These are phyloP conservation scores for Hydrolagus colliei DNA, from an alignment of 2,797 vertebrate species.

Conservation along the genomic window DNA sequence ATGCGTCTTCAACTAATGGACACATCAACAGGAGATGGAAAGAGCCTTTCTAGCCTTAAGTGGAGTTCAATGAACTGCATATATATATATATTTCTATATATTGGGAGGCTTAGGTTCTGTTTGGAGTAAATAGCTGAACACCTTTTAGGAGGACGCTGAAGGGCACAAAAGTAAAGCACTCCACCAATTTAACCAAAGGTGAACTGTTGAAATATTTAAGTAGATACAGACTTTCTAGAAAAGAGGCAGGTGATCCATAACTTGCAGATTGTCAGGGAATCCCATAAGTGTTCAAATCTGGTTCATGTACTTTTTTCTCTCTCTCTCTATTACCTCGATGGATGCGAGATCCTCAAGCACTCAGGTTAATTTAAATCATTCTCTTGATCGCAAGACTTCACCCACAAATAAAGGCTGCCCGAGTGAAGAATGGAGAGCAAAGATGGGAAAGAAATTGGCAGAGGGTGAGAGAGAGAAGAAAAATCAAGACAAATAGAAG, in stretches of 20 bases:
- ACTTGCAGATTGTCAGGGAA: neutral
- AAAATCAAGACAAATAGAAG: no score
- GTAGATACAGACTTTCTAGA: no score
- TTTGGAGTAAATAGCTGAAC: neutral
- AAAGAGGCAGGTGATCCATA: neutral
- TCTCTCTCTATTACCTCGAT: no score
- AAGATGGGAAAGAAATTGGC: no score
- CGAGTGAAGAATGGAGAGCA: no score
- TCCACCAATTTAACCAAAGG: no score
- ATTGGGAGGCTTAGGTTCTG: neutral
- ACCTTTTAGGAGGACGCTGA: neutral
- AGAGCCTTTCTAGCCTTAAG: neutral
- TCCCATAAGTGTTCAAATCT: neutral
- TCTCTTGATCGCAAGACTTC: neutral
- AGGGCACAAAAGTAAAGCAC: neutral
- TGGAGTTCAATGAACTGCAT: neutral
- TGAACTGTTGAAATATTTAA: neutral
- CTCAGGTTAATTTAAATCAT: neutral
- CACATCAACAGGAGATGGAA: conserved; percentile 6
- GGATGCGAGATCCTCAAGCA: neutral
- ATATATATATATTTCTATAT: neutral
- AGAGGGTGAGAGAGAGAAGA: no score
- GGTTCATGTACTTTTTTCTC: neutral
- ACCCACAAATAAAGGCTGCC: no score
- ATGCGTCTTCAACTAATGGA: conserved; percentile 18